Percentiles rank a stretch among this genome's conserved stretches.
These are phyloP conservation scores for Polietes domitor DNA, from an alignment of 2,888 invertebrate species.

Conservation along the genomic window DNA sequence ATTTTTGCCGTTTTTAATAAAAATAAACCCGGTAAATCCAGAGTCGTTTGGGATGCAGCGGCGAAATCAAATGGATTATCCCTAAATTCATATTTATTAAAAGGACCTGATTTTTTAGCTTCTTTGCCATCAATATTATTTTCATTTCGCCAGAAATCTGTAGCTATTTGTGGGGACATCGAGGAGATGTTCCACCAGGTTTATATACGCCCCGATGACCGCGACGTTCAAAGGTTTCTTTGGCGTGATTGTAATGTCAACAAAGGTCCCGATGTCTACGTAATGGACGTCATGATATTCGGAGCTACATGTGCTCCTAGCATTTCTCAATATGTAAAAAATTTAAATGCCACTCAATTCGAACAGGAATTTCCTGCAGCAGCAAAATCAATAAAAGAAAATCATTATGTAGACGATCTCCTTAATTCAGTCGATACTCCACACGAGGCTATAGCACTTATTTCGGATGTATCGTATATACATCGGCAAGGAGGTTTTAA, in stretches of 20 bases:
- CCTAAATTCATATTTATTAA: conserved; percentile 46
- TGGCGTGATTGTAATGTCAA: conserved; percentile 26
- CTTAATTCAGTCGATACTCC: conserved; percentile 34
- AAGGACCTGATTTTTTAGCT: conserved; percentile 35
- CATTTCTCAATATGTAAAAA: conserved; percentile 21
- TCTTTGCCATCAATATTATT: conserved; percentile 45
- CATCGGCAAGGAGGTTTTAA: conserved; percentile 42
- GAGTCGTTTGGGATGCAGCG: conserved; percentile 50
- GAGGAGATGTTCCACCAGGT: conserved; percentile 44
- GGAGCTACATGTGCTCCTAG: conserved; percentile 20
- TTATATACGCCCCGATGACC: conserved; percentile 40
- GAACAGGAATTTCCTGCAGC: conserved; percentile 5
- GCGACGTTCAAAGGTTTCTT: conserved; percentile 38
- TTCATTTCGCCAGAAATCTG: conserved; percentile 31
- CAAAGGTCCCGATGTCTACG: conserved; percentile 17
- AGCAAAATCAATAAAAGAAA: conserved; percentile 4
- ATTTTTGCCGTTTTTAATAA: too few species aligned
- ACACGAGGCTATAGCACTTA: conserved; percentile 33
- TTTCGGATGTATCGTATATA: conserved; percentile 15
- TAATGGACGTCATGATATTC: conserved; percentile 43
- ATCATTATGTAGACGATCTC: conserved; percentile 46
- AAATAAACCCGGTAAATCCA: conserved; percentile 25
- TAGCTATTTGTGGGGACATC: conserved; percentile 31
- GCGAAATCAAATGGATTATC: conserved; percentile 39
- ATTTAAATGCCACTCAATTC: conserved; percentile 26